A percentile compares a stretch with the other conserved stretches of the same genome.
These are phyloP conservation scores for Craseonycteris thonglongyai DNA, from an alignment of 2,113 vertebrate species.

Conservation along the genomic window DNA sequence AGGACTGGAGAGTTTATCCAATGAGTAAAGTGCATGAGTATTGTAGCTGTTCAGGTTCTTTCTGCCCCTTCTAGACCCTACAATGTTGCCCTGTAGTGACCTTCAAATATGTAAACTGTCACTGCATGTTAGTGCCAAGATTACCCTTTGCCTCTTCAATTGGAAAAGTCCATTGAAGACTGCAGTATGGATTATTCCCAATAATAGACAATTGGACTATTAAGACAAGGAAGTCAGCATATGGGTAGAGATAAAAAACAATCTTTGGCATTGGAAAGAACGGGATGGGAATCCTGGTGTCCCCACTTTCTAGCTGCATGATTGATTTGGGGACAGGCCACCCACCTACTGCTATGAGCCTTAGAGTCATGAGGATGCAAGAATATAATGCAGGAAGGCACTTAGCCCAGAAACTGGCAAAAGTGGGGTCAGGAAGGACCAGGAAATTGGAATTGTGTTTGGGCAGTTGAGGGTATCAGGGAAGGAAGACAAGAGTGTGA, in stretches of 20 bases:
- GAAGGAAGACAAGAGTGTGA: not conserved
- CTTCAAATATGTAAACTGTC: not conserved
- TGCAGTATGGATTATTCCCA: not conserved
- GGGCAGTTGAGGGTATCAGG: not conserved
- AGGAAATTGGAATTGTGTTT: not conserved
- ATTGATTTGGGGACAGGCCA: not conserved
- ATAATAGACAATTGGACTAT: not conserved
- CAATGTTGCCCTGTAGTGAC: not conserved
- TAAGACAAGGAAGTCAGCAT: not conserved
- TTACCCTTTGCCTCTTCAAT: not conserved
- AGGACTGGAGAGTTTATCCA: not conserved
- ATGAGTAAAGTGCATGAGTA: not conserved
- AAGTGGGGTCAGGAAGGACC: not conserved
- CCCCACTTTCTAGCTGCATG: not conserved
- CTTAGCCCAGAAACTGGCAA: not conserved
- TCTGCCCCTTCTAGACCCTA: not conserved
- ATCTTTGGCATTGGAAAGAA: not conserved
- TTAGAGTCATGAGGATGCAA: not conserved
- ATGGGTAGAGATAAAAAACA: not conserved
- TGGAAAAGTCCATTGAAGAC: not conserved
- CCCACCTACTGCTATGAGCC: not conserved
- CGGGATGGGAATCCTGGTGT: not conserved
- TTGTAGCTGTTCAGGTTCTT: not conserved
- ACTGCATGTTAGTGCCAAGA: not conserved
- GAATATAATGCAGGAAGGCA: not conserved